Evolutionary conservation across 2,888 invertebrate genomes (phyloP), one percentile per base, ranked within the genome.

Genomic region (Stenodera caucasica): DNA sequence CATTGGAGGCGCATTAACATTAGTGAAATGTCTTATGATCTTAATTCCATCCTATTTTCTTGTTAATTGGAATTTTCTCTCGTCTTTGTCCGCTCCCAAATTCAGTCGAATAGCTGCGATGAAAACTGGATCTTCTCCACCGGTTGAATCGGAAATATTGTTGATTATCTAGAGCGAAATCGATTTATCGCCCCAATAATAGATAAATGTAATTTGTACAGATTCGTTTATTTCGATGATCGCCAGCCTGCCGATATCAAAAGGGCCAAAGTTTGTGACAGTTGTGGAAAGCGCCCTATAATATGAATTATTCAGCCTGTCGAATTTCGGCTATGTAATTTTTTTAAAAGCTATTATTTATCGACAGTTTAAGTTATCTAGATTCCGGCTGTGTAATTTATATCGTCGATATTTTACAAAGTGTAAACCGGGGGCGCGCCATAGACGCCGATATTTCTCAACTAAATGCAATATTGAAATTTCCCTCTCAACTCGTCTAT

Each of bases 281-380:
- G 4, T 9, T 11, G 11, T 8, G 21, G 21, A 18, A 32, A 18
- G 18, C 4, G 9, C n/a, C n/a, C 37, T 4, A 2, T 40, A 11
- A 18, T 18, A 67, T 74, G 74, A 75, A 74, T 75, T 71, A 75
- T 75, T 63, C 69, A 69, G 63, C 63, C 66, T 61, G 61, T 64
- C 66, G 68, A 68, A 69, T 67, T 72, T 69, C 70, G 66, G 63
- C 70, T 63, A 63, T 66, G 72, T 69, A 72, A 72, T 76, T 74
- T 72, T 74, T 74, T 72, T 72, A 73, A 71, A 69, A 72, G n/a
- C 75, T 72, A 77, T 77, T 76, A 77, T 76, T 77, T 76, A 77
- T 77, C 72, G 76, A 73, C 75, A 74, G 71, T 71, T 73, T 70
- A 73, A 75, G 71, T 74, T 75, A 75, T 74, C 73, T 73, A 55